Evolutionary conservation across 2,113 vertebrate genomes (phyloP).

Genomic region (Casuarius casuarius): DNA sequence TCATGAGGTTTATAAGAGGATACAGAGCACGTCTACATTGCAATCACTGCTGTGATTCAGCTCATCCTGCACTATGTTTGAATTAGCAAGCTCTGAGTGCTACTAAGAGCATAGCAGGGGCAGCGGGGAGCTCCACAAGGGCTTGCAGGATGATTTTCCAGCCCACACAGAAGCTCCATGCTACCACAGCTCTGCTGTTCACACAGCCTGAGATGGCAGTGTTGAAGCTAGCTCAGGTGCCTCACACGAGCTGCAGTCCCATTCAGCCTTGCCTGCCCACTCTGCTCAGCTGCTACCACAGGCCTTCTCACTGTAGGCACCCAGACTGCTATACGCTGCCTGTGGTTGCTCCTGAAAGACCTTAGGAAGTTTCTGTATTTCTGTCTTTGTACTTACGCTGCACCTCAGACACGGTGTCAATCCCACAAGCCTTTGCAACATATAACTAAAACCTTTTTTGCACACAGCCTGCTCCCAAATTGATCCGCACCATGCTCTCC

Average conservation of each 20-base stretch:
- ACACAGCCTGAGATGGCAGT: neutral
- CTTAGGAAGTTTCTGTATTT: neutral
- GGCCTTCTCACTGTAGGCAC: neutral
- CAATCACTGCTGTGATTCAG: neutral
- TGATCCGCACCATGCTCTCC: neutral
- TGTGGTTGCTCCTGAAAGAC: neutral
- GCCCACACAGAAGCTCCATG: neutral
- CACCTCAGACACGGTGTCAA: neutral
- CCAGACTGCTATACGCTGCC: accelerated
- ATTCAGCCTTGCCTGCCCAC: accelerated
- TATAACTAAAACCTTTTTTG: neutral
- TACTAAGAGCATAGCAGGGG: neutral
- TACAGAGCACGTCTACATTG: neutral
- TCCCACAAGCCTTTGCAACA: neutral
- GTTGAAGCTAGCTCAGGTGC: neutral
- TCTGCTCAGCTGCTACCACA: neutral
- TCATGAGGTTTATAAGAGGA: neutral
- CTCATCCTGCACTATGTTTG: neutral
- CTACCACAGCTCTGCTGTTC: neutral
- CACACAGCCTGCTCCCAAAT: neutral
- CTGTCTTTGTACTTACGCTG: neutral
- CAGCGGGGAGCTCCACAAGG: accelerated
- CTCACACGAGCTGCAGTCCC: neutral
- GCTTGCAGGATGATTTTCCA: neutral
- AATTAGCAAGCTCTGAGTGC: neutral